A percentile compares a stretch with the other conserved stretches of the same genome.
These are phyloP conservation scores for Periophthalmus modestus DNA, from an alignment of 2,113 vertebrate genomes.

Conservation along the genomic window DNA sequence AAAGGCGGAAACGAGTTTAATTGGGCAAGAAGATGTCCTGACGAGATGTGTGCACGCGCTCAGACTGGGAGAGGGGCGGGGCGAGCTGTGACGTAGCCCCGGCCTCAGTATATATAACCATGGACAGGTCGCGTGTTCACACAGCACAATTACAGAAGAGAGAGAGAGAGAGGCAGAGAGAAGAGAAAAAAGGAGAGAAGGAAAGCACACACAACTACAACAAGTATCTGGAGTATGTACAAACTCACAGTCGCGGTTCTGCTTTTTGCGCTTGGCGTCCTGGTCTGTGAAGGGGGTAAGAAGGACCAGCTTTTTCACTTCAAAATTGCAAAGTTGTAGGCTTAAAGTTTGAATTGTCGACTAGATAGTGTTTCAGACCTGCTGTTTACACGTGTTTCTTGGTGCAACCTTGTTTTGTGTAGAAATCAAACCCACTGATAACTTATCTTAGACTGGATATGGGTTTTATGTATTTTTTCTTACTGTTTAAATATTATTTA, in stretches of 20 bases:
- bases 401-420: too few relatives aligned
- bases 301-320: background rate
- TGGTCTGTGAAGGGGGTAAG: conserved; percentile 71
- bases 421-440: background rate
- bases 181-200: background rate
- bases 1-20: too few relatives aligned
- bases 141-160: background rate
- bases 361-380: background rate
- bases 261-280: conserved; percentile 58
- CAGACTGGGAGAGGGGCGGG: background rate
- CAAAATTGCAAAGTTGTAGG: background rate
- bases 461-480: background rate
- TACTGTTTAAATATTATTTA: background rate
- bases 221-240: conserved; percentile 61
- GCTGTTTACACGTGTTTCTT: background rate
- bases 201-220: background rate
- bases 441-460: background rate
- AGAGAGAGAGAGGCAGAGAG: background rate
- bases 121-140: background rate
- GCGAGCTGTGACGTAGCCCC: background rate
- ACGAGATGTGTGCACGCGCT: too few relatives aligned
- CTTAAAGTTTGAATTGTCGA: background rate
- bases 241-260: conserved; percentile 39
- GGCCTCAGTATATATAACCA: background rate
- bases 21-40: too few relatives aligned